A percentile compares a stretch with the other conserved stretches of the same genome.
Evolutionary conservation across 2,797 vertebrate genomes (phyloP).

Genomic region (Squalus acanthias): DNA sequence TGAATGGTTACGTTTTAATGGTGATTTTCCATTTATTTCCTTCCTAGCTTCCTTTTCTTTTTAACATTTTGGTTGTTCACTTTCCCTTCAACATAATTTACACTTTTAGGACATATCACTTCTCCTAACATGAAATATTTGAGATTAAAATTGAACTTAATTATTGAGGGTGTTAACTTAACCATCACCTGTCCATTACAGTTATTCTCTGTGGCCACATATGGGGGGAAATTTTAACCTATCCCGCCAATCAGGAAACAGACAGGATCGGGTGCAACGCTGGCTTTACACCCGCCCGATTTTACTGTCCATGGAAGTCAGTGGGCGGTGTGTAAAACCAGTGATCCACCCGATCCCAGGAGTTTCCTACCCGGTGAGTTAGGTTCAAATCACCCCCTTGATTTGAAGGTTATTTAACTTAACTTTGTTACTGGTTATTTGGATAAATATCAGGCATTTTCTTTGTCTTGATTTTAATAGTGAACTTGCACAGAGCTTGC

Average conservation of each 20-base stretch:
- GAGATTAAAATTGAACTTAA: not conserved
- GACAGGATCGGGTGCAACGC: not conserved
- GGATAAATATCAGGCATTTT: not conserved
- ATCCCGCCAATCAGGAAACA: not conserved
- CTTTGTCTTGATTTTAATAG: not conserved
- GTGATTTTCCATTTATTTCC: not conserved
- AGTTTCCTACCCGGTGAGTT: not conserved
- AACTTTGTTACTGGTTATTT: not conserved
- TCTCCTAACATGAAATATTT: not conserved
- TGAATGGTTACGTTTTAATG: not conserved
- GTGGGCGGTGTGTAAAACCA: not conserved
- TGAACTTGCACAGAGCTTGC: not conserved
- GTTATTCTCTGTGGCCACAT: not conserved
- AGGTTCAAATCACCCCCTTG: not conserved
- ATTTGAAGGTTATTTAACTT: not conserved
- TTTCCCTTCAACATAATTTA: not conserved
- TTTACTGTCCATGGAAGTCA: not conserved
- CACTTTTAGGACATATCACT: not conserved
- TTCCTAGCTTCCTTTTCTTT: not conserved
- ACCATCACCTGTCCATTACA: not conserved
- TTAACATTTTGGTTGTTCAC: not conserved
- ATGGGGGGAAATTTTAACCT: not conserved
- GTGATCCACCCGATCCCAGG: not conserved
- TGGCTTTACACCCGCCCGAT: not conserved
- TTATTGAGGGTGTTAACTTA: not conserved